A percentile compares a stretch with the other conserved stretches of the same genome.
Conservation (phyloP, 2,797 vertebrate species). For the Danionella dracula region DNA sequence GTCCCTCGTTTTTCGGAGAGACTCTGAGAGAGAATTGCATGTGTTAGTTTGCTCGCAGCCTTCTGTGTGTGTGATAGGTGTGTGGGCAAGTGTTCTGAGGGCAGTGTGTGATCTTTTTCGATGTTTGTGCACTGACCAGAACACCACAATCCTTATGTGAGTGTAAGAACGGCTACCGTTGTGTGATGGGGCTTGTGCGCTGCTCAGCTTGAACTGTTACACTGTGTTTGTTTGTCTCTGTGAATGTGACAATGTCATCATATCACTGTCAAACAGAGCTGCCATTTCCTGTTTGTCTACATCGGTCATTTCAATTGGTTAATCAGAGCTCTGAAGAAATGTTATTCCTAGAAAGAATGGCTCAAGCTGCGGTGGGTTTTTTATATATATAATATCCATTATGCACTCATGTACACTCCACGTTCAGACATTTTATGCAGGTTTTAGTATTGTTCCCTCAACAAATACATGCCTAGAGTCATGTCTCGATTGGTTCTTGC, state of each 20-base stretch:
- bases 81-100: constrained; percentile 35
- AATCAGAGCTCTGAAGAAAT: too few species aligned
- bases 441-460: too few species aligned
- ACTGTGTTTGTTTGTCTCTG: background rate
- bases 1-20: constrained; percentile 6
- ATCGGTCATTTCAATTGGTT: background rate
- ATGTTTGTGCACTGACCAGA: constrained; percentile 15
- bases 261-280: background rate
- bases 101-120: constrained; percentile 25
- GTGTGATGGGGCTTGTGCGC: background rate
- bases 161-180: background rate
- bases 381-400: too few species aligned
- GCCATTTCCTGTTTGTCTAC: constrained; percentile 12
- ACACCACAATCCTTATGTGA: background rate
- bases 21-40: constrained; percentile 5
- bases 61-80: constrained; percentile 31
- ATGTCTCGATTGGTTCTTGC: too few species aligned
- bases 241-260: constrained; percentile 10
- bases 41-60: constrained; percentile 25
- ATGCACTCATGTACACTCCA: too few species aligned
- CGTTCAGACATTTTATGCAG: too few species aligned
- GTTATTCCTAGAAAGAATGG: too few species aligned
- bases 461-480: too few species aligned
- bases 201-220: constrained; percentile 3
- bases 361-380: too few species aligned